phyloP scores from a whole-genome alignment of 2,797 vertebrate genomes.

The Megaceryle alcyon region DNA sequence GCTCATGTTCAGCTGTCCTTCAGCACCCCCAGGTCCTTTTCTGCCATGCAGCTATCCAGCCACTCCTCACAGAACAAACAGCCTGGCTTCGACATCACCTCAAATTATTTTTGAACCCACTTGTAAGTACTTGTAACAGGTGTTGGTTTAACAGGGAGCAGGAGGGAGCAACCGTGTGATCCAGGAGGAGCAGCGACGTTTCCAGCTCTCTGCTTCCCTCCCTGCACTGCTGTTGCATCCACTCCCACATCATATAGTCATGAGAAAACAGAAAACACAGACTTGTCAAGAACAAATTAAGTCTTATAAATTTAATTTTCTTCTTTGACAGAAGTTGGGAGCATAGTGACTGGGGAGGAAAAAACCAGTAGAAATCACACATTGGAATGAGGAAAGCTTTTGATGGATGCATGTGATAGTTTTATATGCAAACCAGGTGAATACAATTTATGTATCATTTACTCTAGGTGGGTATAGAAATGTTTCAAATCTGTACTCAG shows the following conservation, averaged over 20 bases:
- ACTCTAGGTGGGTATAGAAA: constrained; percentile 21
- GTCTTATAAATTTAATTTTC: constrained; percentile 47
- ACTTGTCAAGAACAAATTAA: constrained; percentile 61
- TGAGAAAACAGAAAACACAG: constrained; percentile 57
- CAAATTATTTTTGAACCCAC: constrained; percentile 30
- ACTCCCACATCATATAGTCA: constrained; percentile 4
- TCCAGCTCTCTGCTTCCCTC: neutral
- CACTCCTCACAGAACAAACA: neutral
- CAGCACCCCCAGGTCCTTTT: no score
- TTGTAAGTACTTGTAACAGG: constrained; percentile 12
- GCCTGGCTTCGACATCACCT: constrained; percentile 6
- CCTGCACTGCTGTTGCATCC: neutral
- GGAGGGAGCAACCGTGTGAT: neutral
- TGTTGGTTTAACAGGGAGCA: neutral
- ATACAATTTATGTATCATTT: neutral
- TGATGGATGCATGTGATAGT: constrained; percentile 13
- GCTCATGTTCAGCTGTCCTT: no score
- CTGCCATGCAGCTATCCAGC: no score
- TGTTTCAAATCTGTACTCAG: neutral
- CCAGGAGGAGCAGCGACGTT: neutral
- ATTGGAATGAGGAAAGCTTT: constrained; percentile 39
- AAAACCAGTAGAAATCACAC: neutral
- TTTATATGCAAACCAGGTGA: constrained; percentile 32
- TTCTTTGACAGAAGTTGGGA: neutral
- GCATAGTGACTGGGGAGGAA: neutral